Evolutionary conservation across 2,888 invertebrate species (phyloP), one percentile per base, ranked within the genome.

Genomic region (Andrena haemorrhoa): DNA sequence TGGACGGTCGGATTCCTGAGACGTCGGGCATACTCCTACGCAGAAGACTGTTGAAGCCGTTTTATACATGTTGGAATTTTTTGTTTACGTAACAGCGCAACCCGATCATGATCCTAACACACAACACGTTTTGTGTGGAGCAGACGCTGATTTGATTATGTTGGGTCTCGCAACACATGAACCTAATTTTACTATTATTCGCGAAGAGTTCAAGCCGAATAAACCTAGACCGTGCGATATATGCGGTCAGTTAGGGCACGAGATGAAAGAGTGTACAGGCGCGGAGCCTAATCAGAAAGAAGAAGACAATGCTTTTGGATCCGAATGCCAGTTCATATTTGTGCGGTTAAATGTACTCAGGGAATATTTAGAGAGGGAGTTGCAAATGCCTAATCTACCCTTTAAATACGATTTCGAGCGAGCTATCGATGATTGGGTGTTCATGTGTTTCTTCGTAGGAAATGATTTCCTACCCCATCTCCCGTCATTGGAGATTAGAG

Each of bases 391-490:
- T 0, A 97, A 98, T 94, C 95, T 99, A 53, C 98, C 99, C 3
- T 99, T 99, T 94, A 95, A 96, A 68, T 99, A 98, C 94, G 98
- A 98, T 92, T 98, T 99, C 93, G 99, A 99, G 91, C 95, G 99
- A 75, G 98, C 97, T 0, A 94, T 99, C 20, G 99, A 99, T 92
- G 99, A 99, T 94, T 99, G 99, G 99, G 99, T 97, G 5, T 97
- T 97, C 91, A 99, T 99, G 98, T 99, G 99, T 93, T 99, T 99
- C 95, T 99, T 99, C 94, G 99, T 99, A 70, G 99, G 99, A 65
- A 99, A 99, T 93, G 99, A 99, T 94, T 99, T 99, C 93, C 94
- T 99, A 89, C 99, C 99, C 0, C 99, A 99, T 95, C 95, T 99
- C 86, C 99, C 99, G 4, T 99, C 99, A 69, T 94, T 99, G 88